A percentile compares a stretch with the other conserved stretches of the same genome.
Conservation (phyloP, 2,888 invertebrate species). For the Rotaria macrura region DNA sequence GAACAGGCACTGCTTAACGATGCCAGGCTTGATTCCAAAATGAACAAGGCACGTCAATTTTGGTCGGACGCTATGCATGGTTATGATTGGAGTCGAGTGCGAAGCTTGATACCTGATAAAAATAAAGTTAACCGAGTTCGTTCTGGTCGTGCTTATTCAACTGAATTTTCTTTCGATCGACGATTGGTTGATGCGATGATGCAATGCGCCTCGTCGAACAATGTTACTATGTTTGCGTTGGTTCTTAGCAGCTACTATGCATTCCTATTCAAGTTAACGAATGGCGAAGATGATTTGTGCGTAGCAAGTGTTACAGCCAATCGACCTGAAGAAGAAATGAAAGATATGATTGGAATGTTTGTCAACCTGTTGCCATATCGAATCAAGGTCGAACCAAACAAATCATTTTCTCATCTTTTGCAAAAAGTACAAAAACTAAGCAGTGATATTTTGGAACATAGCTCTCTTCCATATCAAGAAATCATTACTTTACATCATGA, state of each 20-base stretch:
- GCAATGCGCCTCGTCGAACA: too few relatives aligned
- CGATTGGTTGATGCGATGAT: too few relatives aligned
- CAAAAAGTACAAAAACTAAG: not conserved
- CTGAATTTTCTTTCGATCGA: not conserved
- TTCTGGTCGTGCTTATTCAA: not conserved
- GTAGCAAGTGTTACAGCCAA: not conserved
- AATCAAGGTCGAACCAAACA: not conserved
- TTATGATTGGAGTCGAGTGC: not conserved
- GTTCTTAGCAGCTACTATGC: not conserved
- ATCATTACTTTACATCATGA: too few relatives aligned
- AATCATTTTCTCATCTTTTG: not conserved
- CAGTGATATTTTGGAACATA: too few relatives aligned
- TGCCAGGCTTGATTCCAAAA: not conserved
- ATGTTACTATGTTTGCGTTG: not conserved
- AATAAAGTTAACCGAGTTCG: not conserved
- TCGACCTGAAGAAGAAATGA: not conserved
- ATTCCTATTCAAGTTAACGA: not conserved
- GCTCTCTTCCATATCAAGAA: too few relatives aligned
- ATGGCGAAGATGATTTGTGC: not conserved
- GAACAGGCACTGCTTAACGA: not conserved
- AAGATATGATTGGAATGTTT: not conserved
- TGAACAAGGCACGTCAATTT: not conserved
- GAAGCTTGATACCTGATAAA: not conserved
- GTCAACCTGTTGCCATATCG: not conserved
- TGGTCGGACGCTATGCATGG: not conserved